Evolutionary conservation across 2,113 vertebrate species (phyloP).

Genomic region (human (Homo sapiens)): DNA sequence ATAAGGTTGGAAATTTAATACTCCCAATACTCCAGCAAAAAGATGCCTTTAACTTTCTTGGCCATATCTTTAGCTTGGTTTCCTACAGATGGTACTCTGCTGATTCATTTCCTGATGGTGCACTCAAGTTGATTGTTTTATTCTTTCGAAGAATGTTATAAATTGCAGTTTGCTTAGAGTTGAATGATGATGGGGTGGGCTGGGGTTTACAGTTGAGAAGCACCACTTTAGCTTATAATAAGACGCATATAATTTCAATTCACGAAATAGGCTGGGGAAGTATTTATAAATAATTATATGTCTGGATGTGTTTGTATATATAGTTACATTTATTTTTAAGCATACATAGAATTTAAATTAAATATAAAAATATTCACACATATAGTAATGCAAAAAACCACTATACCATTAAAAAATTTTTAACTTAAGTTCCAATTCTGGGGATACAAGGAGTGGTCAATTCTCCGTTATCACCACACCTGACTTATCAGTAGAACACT

Average conservation of each 20-base stretch:
- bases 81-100: conserved; percentile 51
- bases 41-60: conserved; percentile 11
- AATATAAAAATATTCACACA: conserved; percentile 19
- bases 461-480: not conserved
- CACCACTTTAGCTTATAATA: conserved; percentile 29
- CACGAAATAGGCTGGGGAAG: conserved; percentile 28
- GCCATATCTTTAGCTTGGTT: conserved; percentile 26
- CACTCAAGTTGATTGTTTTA: conserved; percentile 52
- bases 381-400: not conserved
- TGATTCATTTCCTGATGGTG: conserved; percentile 67
- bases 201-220: conserved; percentile 44
- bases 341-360: conserved; percentile 30
- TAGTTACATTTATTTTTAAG: conserved; percentile 40
- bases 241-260: conserved; percentile 6
- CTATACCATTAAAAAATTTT: not conserved
- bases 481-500: not conserved
- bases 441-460: not conserved
- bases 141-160: conserved; percentile 69
- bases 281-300: conserved; percentile 60
- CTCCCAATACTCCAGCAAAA: conserved; percentile 35
- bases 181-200: not conserved
- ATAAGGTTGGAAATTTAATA: not conserved
- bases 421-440: not conserved
- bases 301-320: not conserved
- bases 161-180: conserved; percentile 47